Evolutionary conservation across 1,140 invertebrate species (phyloP).

Genomic region (Apis dorsata): DNA sequence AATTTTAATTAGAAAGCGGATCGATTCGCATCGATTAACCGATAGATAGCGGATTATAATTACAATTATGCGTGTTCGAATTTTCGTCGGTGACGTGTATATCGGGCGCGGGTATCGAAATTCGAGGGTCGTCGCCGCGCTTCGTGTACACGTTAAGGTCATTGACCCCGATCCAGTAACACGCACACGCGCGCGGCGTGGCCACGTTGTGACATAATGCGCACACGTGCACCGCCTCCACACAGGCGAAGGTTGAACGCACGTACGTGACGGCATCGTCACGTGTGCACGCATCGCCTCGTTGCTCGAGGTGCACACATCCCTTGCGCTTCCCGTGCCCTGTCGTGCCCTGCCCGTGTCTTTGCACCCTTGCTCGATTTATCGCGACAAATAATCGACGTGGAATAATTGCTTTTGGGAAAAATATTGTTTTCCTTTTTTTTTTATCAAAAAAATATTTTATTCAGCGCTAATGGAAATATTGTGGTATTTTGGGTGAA

Average conservation of each 20-base stretch:
- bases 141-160: conserved; percentile 74
- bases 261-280: conserved; percentile 20
- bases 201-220: conserved; percentile 56
- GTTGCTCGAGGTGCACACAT: not conserved
- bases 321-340: too few species aligned
- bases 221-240: conserved; percentile 25
- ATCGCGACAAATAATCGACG: too few species aligned
- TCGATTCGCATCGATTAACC: not conserved
- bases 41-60: not conserved
- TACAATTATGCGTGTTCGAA: conserved; percentile 19
- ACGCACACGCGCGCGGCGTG: not conserved
- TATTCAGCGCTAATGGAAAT: too few species aligned
- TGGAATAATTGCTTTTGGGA: too few species aligned
- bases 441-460: too few species aligned
- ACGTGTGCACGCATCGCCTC: conserved; percentile 30
- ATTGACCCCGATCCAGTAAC: conserved; percentile 67
- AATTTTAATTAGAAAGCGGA: too few species aligned
- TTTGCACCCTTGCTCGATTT: not conserved
- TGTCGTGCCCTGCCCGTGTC: not conserved
- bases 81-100: conserved; percentile 31
- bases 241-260: too few species aligned
- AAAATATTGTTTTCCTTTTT: too few species aligned
- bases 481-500: too few species aligned
- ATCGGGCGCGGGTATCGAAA: conserved; percentile 40
- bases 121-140: conserved; percentile 70